Evolutionary conservation across 2,888 invertebrate species (phyloP).

Genomic region (Coenonympha arcania): DNA sequence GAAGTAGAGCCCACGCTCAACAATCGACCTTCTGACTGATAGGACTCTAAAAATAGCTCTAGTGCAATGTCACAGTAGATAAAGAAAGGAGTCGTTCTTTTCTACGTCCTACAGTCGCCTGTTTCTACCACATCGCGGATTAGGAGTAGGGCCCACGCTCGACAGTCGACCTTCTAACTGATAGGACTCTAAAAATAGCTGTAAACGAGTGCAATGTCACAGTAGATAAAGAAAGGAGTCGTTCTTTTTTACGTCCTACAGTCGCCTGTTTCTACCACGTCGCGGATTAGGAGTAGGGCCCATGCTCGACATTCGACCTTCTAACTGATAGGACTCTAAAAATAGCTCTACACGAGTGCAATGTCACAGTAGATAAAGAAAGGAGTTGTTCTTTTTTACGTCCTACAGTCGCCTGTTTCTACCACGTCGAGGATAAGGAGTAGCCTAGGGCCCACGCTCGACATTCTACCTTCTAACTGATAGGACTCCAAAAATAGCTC

Average conservation of each 20-base stretch:
- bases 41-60: conserved; percentile 28
- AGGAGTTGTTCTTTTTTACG: background rate
- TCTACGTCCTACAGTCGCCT: no score
- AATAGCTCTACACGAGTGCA: conserved; percentile 22
- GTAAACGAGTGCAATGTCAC: conserved; percentile 5
- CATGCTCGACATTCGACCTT: conserved; percentile 27
- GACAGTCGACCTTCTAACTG: conserved; percentile 25
- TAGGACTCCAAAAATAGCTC: conserved; percentile 28
- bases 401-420: conserved; percentile 41
- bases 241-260: conserved; percentile 8
- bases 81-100: no score
- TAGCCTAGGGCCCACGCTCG: conserved; percentile 21
- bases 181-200: conserved; percentile 29
- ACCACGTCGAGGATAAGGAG: conserved; percentile 32
- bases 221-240: background rate
- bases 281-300: conserved; percentile 27
- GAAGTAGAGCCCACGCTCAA: conserved; percentile 22
- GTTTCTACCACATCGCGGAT: conserved; percentile 36
- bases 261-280: conserved; percentile 41
- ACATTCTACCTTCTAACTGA: conserved; percentile 24
- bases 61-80: background rate
- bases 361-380: background rate
- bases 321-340: conserved; percentile 24
- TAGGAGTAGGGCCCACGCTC: conserved; percentile 26
- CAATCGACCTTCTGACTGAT: conserved; percentile 25